phyloP scores from a whole-genome alignment of 2,888 invertebrate genomes.

The Nomada fucata region DNA sequence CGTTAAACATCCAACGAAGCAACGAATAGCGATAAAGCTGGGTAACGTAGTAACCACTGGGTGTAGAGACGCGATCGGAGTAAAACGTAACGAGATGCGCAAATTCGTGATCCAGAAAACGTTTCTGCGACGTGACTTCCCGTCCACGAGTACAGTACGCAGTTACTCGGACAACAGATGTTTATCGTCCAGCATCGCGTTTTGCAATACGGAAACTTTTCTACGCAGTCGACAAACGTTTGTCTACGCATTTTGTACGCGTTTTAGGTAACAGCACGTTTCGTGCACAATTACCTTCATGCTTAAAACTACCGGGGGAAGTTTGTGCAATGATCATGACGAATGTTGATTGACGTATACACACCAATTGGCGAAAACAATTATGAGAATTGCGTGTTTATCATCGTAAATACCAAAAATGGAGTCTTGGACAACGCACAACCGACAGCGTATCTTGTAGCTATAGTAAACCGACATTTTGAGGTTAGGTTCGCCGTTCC shows the following conservation, averaged over 20 bases:
- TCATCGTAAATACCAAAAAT: not conserved
- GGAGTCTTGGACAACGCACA: not conserved
- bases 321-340: not conserved
- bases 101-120: conserved; percentile 22
- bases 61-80: not conserved
- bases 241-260: not conserved
- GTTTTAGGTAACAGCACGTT: not conserved
- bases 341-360: conserved; percentile 38
- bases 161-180: conserved; percentile 25
- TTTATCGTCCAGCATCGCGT: conserved; percentile 1
- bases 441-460: conserved; percentile 1
- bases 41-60: not conserved
- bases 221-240: conserved; percentile 15
- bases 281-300: not conserved
- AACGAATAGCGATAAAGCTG: conserved; percentile 23
- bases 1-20: conserved; percentile 18
- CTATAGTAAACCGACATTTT: conserved; percentile 36
- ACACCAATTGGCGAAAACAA: conserved; percentile 20
- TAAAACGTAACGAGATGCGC: not conserved
- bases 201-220: conserved; percentile 30
- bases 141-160: conserved; percentile 12
- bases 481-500: conserved; percentile 58
- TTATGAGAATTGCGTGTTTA: not conserved
- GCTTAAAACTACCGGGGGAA: conserved; percentile 3
- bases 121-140: conserved; percentile 9